Percentiles rank a stretch among this genome's conserved stretches.
These are phyloP conservation scores for Hyperoplus immaculatus DNA, from an alignment of 2,797 vertebrate genomes.

Conservation along the genomic window DNA sequence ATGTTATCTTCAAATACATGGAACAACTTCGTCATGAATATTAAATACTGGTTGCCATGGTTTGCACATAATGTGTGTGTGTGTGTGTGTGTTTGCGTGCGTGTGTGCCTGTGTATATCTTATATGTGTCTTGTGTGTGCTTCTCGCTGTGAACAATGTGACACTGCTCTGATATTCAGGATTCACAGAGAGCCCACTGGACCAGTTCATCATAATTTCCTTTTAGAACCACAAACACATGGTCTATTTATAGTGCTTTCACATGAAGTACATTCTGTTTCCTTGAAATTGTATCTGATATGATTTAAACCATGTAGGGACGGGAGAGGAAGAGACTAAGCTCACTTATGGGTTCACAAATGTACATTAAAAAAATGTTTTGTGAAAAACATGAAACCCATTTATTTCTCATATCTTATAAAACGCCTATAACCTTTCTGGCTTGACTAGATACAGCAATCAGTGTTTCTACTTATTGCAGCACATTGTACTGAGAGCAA, in stretches of 20 bases:
- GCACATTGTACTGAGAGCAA: too few relatives aligned
- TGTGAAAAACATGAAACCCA: too few relatives aligned
- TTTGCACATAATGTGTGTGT: slow-evolving; percentile 20
- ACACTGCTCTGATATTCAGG: slow-evolving; percentile 69
- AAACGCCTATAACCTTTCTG: too few relatives aligned
- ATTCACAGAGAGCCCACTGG: slow-evolving; percentile 49
- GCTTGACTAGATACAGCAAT: too few relatives aligned
- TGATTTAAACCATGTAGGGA: too few relatives aligned
- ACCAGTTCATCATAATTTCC: slow-evolving; percentile 35
- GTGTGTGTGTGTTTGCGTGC: not conserved
- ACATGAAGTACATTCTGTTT: not conserved
- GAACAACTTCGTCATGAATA: slow-evolving; percentile 21
- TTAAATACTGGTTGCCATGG: slow-evolving; percentile 13
- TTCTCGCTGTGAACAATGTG: slow-evolving; percentile 36
- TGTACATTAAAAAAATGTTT: too few relatives aligned
- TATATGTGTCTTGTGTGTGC: not conserved
- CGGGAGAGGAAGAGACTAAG: too few relatives aligned
- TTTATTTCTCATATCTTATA: too few relatives aligned
- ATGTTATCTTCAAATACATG: not conserved
- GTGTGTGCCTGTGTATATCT: slow-evolving; percentile 1
- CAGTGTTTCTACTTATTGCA: too few relatives aligned
- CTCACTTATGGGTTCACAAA: too few relatives aligned
- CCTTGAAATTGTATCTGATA: too few relatives aligned
- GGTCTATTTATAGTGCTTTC: not conserved
- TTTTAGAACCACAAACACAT: slow-evolving; percentile 18